These are phyloP conservation scores for Triplophysa bombifrons DNA, from an alignment of 2,797 vertebrate genomes.

Conservation along the genomic window DNA sequence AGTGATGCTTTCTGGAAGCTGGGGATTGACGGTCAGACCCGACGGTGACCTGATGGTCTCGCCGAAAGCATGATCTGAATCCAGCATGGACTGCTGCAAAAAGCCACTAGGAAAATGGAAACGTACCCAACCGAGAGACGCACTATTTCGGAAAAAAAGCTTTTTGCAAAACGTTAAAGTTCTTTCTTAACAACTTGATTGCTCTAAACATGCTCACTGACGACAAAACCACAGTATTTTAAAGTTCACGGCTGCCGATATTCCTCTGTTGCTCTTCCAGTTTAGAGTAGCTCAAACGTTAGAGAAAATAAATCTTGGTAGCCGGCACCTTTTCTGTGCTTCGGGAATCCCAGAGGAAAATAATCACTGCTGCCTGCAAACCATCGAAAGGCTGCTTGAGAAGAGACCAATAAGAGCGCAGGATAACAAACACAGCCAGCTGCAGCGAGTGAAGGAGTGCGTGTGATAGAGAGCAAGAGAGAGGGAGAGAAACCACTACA, in stretches of 20 bases:
- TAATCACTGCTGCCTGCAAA: slow-evolving; percentile 51
- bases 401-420: slow-evolving; percentile 62
- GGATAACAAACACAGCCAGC: slow-evolving; percentile 66
- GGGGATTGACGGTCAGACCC: slow-evolving; percentile 68
- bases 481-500: slow-evolving; percentile 34
- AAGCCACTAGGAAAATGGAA: slow-evolving; percentile 57
- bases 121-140: slow-evolving; percentile 6
- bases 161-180: slow-evolving; percentile 9
- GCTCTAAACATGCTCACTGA: slow-evolving; percentile 27
- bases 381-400: slow-evolving; percentile 55
- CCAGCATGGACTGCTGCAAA: slow-evolving; percentile 57
- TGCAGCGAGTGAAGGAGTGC: slow-evolving; percentile 53
- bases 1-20: slow-evolving; percentile 65
- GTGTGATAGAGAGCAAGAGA: slow-evolving; percentile 55
- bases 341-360: slow-evolving; percentile 54
- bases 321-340: slow-evolving; percentile 60
- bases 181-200: slow-evolving; percentile 34
- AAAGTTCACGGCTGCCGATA: slow-evolving; percentile 23
- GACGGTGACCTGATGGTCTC: slow-evolving; percentile 62
- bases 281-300: slow-evolving; percentile 15
- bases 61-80: slow-evolving; percentile 64
- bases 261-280: slow-evolving; percentile 20
- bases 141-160: slow-evolving; percentile 24
- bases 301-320: slow-evolving; percentile 49
- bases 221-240: slow-evolving; percentile 3